Evolutionary conservation across 2,113 vertebrate genomes (phyloP).

Genomic region (Cygnus atratus): DNA sequence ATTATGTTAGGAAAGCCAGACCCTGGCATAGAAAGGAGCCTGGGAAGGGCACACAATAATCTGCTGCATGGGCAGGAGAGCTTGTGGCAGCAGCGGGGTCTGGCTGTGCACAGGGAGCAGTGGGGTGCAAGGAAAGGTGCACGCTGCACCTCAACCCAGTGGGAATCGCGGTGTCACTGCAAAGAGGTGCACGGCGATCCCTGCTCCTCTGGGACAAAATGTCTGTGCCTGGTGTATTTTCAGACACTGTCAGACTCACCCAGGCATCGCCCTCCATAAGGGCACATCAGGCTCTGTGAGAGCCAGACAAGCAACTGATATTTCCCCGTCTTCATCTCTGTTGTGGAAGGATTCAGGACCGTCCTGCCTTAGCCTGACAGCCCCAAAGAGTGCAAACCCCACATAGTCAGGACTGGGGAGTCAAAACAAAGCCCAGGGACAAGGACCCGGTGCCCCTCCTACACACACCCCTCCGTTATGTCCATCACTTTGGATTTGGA

Average conservation of each 20-base stretch:
- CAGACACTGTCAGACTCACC: no score
- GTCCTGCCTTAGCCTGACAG: not conserved
- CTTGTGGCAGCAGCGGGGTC: fast-evolving
- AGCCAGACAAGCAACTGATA: not conserved
- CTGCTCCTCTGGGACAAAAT: not conserved
- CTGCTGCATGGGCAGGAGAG: not conserved
- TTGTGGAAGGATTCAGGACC: not conserved
- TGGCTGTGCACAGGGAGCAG: not conserved
- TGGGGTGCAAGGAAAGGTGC: not conserved
- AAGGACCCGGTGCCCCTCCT: not conserved
- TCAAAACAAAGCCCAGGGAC: not conserved
- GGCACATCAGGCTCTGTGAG: not conserved
- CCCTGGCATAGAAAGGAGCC: not conserved
- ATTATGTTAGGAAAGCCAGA: not conserved
- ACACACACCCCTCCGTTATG: fast-evolving
- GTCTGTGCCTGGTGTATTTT: not conserved
- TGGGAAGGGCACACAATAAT: fast-evolving
- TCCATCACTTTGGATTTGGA: not conserved
- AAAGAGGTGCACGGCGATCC: fast-evolving
- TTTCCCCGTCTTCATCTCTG: not conserved
- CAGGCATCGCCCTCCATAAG: not conserved
- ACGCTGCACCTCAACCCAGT: not conserved
- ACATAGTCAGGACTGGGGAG: not conserved
- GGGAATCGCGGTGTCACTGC: not conserved
- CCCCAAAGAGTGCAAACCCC: not conserved